Evolutionary conservation across 2,797 vertebrate genomes (phyloP).

Genomic region (Petrocephalus sullivani): DNA sequence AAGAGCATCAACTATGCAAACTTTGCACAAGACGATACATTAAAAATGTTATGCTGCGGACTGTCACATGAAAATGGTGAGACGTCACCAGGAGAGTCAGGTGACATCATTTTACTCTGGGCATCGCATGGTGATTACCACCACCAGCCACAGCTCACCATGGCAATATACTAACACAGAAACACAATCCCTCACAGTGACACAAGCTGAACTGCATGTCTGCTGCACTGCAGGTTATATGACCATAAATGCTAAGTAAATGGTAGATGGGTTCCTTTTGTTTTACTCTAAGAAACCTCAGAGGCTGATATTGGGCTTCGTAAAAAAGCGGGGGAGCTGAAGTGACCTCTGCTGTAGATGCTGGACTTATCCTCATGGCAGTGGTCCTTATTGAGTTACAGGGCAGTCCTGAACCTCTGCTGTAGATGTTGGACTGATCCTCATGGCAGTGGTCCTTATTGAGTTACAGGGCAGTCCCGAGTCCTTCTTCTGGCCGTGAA

Average conservation of each 20-base stretch:
- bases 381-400: not conserved
- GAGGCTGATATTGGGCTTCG: not conserved
- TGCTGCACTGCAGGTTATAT: not conserved
- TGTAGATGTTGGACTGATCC: not conserved
- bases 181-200: not conserved
- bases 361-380: not conserved
- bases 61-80: not conserved
- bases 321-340: not conserved
- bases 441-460: not conserved
- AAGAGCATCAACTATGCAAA: not conserved
- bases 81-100: not conserved
- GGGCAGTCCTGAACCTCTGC: not conserved
- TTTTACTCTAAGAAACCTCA: not conserved
- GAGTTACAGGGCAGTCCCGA: not conserved
- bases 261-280: not conserved
- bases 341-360: not conserved
- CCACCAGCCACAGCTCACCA: not conserved
- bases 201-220: not conserved
- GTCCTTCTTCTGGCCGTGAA: conserved; percentile 40
- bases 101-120: not conserved
- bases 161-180: not conserved
- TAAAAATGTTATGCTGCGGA: not conserved
- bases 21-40: not conserved
- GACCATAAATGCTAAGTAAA: not conserved
- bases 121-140: not conserved